These are phyloP conservation scores for Lepus europaeus DNA, from an alignment of 2,113 vertebrate species.

Conservation along the genomic window DNA sequence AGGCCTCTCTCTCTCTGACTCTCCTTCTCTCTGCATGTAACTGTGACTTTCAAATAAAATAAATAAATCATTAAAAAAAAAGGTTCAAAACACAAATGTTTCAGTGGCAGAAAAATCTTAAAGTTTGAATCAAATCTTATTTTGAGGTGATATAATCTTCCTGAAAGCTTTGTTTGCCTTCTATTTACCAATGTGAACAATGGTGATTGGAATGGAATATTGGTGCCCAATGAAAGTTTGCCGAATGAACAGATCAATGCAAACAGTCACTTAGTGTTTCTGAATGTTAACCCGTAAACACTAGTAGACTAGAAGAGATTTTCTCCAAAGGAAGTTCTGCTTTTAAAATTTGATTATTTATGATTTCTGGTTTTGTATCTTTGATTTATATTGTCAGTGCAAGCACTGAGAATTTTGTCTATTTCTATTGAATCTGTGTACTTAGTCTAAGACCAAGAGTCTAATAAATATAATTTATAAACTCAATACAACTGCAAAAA, in stretches of 20 bases:
- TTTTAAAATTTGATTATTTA: not conserved
- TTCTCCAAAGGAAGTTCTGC: not conserved
- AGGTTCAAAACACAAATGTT: not conserved
- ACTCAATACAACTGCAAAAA: not conserved
- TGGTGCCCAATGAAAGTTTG: not conserved
- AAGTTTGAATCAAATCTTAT: not conserved
- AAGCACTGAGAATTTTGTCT: not conserved
- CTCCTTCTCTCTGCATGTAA: too few relatives aligned
- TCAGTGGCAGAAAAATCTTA: not conserved
- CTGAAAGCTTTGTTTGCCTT: not conserved
- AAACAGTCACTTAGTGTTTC: not conserved
- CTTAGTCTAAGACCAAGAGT: not conserved
- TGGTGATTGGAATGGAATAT: not conserved
- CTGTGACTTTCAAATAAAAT: too few relatives aligned
- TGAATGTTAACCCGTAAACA: not conserved
- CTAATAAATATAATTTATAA: not conserved
- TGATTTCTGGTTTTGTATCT: not conserved
- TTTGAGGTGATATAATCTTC: not conserved
- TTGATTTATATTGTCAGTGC: not conserved
- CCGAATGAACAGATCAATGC: not conserved
- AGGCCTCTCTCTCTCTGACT: too few relatives aligned
- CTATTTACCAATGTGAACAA: not conserved
- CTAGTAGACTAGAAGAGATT: not conserved
- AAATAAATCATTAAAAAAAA: too few relatives aligned
- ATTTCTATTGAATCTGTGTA: not conserved